Evolutionary conservation across 2,888 invertebrate genomes (phyloP), one percentile per base, ranked within the genome.

Genomic region (Melanostoma mellinum): DNA sequence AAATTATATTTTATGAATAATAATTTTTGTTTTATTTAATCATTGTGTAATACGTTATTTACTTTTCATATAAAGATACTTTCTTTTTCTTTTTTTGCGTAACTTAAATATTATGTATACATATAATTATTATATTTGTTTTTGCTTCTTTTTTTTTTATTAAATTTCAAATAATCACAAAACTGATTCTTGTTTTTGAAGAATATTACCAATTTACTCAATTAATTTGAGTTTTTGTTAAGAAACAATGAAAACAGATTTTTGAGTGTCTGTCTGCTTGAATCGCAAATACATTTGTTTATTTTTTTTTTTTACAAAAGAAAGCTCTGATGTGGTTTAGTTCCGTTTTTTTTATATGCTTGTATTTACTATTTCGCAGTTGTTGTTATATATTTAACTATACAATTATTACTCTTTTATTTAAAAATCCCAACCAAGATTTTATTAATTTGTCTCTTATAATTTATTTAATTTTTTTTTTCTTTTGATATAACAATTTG

Each of bases 241-340:
- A 42, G 50, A 67, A 67, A 61, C 46, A 65, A 65, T 53, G 36
- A 30, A 56, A 50, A 63, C 32, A 65, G 52, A 61, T 50, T 20
- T 20, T 20, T 55, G 42, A 60, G 58, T 65, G 6, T 38, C 10
- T 48, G 38, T 44, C 20, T 30, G 33, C 20, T 46, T 52, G 20
- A 36, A 42, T 60, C 46, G 58, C 40, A 60, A 53, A 40, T 48
- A 65, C 53, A 44, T 74, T 52, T 75, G 78, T 85, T 63, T 75
- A 67, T 52, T 74, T 52, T 75, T 84, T 84, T 63, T 75, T 71
- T 58, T 75, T 80, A 85, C 79, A 85, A 85, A 85, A 84, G 79
- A 85, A 85, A 85, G 75, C 84, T 80, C 71, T 61, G 71, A 61
- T 76, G 72, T 79, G 67, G 81, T 85, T 87, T 87, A 65, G 82